phyloP scores from a whole-genome alignment of 1,140 invertebrate genomes.

The Danaus plexippus region DNA sequence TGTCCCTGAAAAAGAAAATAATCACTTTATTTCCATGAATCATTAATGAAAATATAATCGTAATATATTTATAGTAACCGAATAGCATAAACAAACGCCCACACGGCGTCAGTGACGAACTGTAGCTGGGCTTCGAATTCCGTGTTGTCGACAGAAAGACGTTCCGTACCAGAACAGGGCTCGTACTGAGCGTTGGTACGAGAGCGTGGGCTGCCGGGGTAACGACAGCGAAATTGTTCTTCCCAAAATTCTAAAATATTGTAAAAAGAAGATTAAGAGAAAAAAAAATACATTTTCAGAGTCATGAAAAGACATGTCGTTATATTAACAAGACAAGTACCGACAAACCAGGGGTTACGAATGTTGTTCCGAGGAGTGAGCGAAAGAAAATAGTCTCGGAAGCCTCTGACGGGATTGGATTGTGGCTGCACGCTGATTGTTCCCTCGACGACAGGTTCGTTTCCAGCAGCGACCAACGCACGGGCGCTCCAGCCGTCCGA shows the following conservation, averaged over 20 bases:
- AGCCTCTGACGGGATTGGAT: slow-evolving; percentile 89
- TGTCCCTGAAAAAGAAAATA: slow-evolving; percentile 74
- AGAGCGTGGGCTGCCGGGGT: slow-evolving; percentile 81
- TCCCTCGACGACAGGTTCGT: slow-evolving; percentile 89
- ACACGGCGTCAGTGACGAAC: slow-evolving; percentile 94
- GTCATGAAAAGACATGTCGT: no score
- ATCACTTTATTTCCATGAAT: not conserved
- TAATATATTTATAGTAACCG: slow-evolving; percentile 65
- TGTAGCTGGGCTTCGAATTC: slow-evolving; percentile 92
- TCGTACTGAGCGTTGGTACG: slow-evolving; percentile 84
- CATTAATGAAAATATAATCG: not conserved
- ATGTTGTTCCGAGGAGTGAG: slow-evolving; percentile 89
- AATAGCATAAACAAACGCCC: slow-evolving; percentile 91
- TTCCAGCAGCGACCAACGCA: slow-evolving; percentile 88
- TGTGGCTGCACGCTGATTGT: slow-evolving; percentile 92
- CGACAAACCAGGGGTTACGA: slow-evolving; percentile 94
- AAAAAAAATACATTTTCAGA: not conserved
- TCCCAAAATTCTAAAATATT: slow-evolving; percentile 91
- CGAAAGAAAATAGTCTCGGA: slow-evolving; percentile 89
- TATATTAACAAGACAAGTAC: slow-evolving; percentile 61
- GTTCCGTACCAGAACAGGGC: slow-evolving; percentile 80
- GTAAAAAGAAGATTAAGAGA: not conserved
- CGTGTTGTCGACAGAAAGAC: slow-evolving; percentile 80
- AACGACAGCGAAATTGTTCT: slow-evolving; percentile 88
- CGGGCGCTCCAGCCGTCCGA: slow-evolving; percentile 93